A percentile compares a stretch with the other conserved stretches of the same genome.
Evolutionary conservation across 1,140 invertebrate genomes (phyloP).

Genomic region (Heliconius melpomene): DNA sequence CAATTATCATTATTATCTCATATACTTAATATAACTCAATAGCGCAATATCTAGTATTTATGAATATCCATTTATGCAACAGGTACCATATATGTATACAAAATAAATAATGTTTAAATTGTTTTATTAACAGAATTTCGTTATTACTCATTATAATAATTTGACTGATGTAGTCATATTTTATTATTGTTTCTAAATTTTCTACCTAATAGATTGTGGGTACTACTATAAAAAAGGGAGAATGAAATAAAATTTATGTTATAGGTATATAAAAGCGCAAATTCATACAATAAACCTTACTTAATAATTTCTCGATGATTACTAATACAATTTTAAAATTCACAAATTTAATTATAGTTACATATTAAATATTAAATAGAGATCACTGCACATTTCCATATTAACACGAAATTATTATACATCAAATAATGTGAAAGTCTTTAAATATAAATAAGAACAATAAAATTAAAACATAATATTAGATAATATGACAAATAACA

Average conservation of each 20-base stretch:
- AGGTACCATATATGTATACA: not conserved
- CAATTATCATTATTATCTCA: conserved; percentile 1
- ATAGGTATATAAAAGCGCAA: not conserved
- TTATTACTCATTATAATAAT: not conserved
- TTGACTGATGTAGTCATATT: not conserved
- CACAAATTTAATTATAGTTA: not conserved
- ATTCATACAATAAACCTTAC: not conserved
- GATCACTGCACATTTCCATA: not conserved
- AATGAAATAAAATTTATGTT: not conserved
- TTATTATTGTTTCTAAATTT: not conserved
- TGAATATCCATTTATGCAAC: not conserved
- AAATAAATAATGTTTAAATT: not conserved
- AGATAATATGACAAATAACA: not conserved
- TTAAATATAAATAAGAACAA: not conserved
- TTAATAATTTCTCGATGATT: not conserved
- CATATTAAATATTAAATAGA: not conserved
- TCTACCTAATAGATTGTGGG: not conserved
- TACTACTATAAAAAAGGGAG: not conserved
- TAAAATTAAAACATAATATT: not conserved
- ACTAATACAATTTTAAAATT: not conserved
- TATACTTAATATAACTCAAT: not conserved
- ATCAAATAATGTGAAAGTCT: not conserved
- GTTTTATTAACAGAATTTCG: not conserved
- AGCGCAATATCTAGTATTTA: not conserved
- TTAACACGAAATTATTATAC: not conserved